A percentile compares a stretch with the other conserved stretches of the same genome.
Conservation (phyloP, 2,113 vertebrate species). For the Lonchura striata region DNA sequence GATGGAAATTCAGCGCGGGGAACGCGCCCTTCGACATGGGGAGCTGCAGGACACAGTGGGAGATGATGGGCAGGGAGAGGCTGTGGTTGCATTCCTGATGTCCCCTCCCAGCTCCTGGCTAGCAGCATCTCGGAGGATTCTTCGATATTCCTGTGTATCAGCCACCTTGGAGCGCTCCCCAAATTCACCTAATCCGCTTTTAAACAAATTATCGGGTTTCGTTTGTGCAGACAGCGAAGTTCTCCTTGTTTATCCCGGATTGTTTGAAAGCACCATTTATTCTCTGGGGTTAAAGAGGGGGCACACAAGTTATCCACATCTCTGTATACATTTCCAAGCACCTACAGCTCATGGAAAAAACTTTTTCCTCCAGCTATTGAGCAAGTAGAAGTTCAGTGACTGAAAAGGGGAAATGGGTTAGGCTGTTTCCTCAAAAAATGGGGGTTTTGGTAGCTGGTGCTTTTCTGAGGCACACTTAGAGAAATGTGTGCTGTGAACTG, state of each 20-base stretch:
- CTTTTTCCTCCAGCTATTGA: background rate
- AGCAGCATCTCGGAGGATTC: background rate
- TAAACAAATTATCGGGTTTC: background rate
- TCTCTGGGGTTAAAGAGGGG: background rate
- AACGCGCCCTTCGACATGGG: background rate
- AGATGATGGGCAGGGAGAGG: background rate
- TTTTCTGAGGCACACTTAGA: background rate
- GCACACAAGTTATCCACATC: background rate
- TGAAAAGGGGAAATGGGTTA: background rate
- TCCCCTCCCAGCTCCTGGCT: slow-evolving; percentile 4
- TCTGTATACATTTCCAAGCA: background rate
- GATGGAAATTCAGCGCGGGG: background rate
- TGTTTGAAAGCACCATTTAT: background rate
- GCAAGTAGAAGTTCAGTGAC: background rate
- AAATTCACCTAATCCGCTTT: background rate
- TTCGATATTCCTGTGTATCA: background rate
- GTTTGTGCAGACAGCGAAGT: background rate
- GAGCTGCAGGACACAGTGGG: background rate
- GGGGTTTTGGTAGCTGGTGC: background rate
- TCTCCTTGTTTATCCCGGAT: background rate
- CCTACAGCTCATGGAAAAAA: background rate
- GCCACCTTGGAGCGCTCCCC: background rate
- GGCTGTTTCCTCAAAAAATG: background rate
- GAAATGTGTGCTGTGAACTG: background rate
- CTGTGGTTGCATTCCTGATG: background rate